Conservation (phyloP, 2,113 vertebrate genomes). For the Pachyramphus minor region DNA sequence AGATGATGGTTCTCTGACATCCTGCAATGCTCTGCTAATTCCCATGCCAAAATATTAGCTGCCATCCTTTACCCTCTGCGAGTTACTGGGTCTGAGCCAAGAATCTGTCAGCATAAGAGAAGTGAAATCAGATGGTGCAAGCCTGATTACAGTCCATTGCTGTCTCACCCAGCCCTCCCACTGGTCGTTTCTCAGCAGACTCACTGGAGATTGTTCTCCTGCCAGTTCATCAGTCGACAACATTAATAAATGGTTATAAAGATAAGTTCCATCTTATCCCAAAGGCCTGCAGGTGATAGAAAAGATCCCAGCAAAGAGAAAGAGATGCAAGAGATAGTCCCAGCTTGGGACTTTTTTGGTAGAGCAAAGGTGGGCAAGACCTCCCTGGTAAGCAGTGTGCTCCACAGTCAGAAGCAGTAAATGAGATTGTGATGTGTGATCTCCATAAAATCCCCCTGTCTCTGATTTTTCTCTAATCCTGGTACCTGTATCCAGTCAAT, state of each 20-base stretch:
- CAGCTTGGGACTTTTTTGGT: background rate
- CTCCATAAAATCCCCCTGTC: background rate
- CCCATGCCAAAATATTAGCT: conserved; percentile 48
- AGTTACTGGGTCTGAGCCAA: conserved; percentile 29
- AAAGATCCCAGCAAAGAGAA: background rate
- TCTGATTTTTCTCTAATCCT: background rate
- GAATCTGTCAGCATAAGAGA: conserved; percentile 35
- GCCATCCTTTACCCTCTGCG: conserved; percentile 23
- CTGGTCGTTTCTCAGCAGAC: conserved; percentile 33
- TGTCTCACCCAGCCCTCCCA: conserved; percentile 37
- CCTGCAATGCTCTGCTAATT: conserved; percentile 21
- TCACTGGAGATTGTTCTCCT: conserved; percentile 17
- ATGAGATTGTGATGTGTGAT: background rate
- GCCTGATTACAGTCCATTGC: conserved; percentile 24
- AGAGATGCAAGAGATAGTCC: background rate
- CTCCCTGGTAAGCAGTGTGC: background rate
- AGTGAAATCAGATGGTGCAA: conserved; percentile 35
- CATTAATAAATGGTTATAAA: conserved; percentile 48
- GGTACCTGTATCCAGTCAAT: background rate
- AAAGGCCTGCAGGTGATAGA: conserved; percentile 16
- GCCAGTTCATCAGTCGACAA: conserved; percentile 20
- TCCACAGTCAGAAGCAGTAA: background rate
- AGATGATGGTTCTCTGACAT: background rate
- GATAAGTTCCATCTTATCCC: conserved; percentile 25
- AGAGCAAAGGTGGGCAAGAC: background rate